Evolutionary conservation across 2,888 invertebrate genomes (phyloP), one percentile per base, ranked within the genome.

Genomic region (Trichogramma dendrolimi): DNA sequence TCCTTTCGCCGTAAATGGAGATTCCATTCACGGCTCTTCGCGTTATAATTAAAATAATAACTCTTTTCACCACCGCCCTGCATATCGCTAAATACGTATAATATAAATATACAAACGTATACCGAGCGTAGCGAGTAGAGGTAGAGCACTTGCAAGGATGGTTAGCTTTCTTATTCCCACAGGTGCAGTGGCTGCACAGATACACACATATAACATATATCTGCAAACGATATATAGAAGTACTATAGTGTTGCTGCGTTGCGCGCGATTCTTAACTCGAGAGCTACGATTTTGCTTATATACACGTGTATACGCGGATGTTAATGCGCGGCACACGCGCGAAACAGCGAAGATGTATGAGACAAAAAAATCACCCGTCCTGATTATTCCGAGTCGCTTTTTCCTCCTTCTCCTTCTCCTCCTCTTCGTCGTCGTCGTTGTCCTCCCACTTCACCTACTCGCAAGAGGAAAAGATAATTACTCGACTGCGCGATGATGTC

Each of bases 11-110:
- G 47, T 54, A 47, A 57, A 54, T 58, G 55, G 51, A 11, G 50
- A 55, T 53, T 49, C 55, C 63, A 59, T 69, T 70, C 63, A 52
- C 63, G 63, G 62, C 48, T 41, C 55, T 43, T 52, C 53, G 67
- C 27, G 49, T 60, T 62, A 58, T 67, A 72, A 72, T 72, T 71
- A 71, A 68, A 70, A 67, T 71, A 69, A 72, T 72, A 71, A 72
- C 64, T 56, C 63, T 58, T 51, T 60, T 58, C 55, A 55, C 55
- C 44, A 39, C 5, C 40, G 6, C 46, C 4, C n/a, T 27, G 27
- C 27, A 27, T 27, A 27, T 27, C 27, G 27, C 27, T 27, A 27
- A 27, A 27, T 27, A 27, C 27, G 27, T 27, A 27, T 27, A 27
- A 27, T 27, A 27, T 27, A 27, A 27, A 27, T 27, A 27, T 27